Evolutionary conservation across 2,888 invertebrate genomes (phyloP), one percentile per base, ranked within the genome.

Genomic region (Orthosia incerta): DNA sequence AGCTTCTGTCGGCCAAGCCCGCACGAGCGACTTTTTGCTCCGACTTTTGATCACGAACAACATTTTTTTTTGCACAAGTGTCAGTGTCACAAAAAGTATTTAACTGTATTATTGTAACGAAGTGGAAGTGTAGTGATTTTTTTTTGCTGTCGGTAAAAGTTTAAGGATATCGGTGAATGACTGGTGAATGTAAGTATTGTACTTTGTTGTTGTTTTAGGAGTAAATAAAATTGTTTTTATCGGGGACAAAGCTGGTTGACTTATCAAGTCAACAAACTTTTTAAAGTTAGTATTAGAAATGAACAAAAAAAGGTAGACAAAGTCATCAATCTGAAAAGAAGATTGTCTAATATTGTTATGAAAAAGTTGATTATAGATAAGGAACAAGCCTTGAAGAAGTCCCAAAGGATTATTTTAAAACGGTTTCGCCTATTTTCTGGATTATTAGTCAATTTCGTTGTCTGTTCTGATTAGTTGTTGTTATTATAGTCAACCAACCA

Each of bases 41-140:
- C 73, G 65, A 69, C 63, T 70, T 64, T 62, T 72, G 81, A 84
- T 69, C 80, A 74, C 86, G 83, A 79, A 70, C 79, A 82, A 79
- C 79, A 76, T 69, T 80, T 71, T 71, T 82, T 85, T 78, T 81
- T 67, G n/a, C n/a, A 45, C 57, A 50, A 76, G 82, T 87, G 84
- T 76, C 80, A 70, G 83, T 86, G 80, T 51, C 63, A 77, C 78
- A 83, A 87, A 83, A 83, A 87, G 68, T 71, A 70, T 66, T 65
- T 45, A 77, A 75, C 77, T 72, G 66, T 67, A 76, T 67, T 69
- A 59, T 74, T 71, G 73, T 83, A 64, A 77, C 65, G 45, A 70
- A 75, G 87, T 84, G 83, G 60, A 62, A 67, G 86, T 84, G 79
- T 72, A 82, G 87, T 88, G 86, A n/a, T 80, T 84, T 87, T 74